A percentile compares a stretch with the other conserved stretches of the same genome.
Evolutionary conservation across 2,797 vertebrate species (phyloP).

Genomic region (Glossophaga mutica): DNA sequence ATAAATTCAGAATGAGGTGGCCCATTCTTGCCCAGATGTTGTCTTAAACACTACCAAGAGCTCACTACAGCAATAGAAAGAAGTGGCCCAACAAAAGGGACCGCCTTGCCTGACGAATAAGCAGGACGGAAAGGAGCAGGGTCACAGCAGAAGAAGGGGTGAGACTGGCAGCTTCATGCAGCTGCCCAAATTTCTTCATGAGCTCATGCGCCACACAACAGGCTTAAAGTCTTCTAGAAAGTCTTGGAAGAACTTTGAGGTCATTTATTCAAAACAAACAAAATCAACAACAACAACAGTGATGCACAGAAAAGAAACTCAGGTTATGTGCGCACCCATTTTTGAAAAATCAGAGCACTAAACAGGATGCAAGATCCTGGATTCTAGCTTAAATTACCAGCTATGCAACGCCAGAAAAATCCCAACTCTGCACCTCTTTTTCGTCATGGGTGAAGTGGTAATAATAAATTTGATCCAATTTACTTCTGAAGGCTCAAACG

Average conservation of each 20-base stretch:
- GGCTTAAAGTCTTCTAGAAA: slow-evolving; percentile 18
- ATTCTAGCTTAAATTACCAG: background rate
- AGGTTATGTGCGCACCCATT: background rate
- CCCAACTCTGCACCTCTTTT: background rate
- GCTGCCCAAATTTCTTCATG: background rate
- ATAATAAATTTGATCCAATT: slow-evolving; percentile 2
- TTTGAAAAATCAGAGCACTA: background rate
- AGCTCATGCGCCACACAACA: background rate
- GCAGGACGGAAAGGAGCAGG: background rate
- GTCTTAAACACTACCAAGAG: background rate
- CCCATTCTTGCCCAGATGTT: background rate
- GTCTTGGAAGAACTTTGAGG: background rate
- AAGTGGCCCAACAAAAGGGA: background rate
- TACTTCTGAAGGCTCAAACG: background rate
- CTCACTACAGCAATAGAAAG: background rate
- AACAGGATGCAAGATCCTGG: background rate
- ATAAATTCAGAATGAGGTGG: background rate
- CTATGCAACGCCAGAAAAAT: background rate
- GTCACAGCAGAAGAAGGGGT: background rate
- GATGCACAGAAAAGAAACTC: background rate
- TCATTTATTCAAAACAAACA: background rate
- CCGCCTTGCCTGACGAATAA: background rate
- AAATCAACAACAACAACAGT: background rate
- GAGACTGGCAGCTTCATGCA: background rate
- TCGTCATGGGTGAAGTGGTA: background rate